These are phyloP conservation scores for Eupithecia inturbata DNA, from an alignment of 2,888 invertebrate species.

Conservation along the genomic window DNA sequence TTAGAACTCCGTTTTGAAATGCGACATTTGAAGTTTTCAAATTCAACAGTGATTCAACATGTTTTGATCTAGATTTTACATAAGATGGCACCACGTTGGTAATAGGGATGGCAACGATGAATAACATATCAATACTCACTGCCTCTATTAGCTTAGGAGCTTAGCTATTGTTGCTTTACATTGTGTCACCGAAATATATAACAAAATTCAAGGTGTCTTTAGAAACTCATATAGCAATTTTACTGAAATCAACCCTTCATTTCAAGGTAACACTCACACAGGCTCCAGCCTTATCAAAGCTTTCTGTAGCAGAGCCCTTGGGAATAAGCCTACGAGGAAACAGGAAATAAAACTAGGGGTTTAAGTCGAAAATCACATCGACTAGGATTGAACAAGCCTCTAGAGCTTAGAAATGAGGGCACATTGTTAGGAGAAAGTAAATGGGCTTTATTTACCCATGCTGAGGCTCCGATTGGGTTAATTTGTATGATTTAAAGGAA, in stretches of 20 bases:
- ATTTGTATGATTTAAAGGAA: constrained; percentile 24
- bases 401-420: constrained; percentile 53
- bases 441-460: constrained; percentile 22
- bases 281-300: constrained; percentile 14
- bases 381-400: constrained; percentile 51
- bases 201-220: background rate
- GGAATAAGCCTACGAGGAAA: constrained; percentile 38
- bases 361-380: constrained; percentile 61
- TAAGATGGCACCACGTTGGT: too few relatives aligned
- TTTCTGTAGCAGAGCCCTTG: constrained; percentile 16
- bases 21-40: background rate
- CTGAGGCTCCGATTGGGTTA: constrained; percentile 33
- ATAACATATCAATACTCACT: background rate
- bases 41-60: background rate
- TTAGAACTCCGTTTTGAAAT: background rate
- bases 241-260: background rate
- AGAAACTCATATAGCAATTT: constrained; percentile 3
- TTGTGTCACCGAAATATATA: background rate
- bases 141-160: background rate
- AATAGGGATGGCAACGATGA: background rate
- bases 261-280: constrained; percentile 6
- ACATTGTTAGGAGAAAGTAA: constrained; percentile 43
- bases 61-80: background rate
- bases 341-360: constrained; percentile 52
- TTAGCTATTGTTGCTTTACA: background rate